phyloP scores from a whole-genome alignment of 2,888 invertebrate species.

The Philaethria dido region DNA sequence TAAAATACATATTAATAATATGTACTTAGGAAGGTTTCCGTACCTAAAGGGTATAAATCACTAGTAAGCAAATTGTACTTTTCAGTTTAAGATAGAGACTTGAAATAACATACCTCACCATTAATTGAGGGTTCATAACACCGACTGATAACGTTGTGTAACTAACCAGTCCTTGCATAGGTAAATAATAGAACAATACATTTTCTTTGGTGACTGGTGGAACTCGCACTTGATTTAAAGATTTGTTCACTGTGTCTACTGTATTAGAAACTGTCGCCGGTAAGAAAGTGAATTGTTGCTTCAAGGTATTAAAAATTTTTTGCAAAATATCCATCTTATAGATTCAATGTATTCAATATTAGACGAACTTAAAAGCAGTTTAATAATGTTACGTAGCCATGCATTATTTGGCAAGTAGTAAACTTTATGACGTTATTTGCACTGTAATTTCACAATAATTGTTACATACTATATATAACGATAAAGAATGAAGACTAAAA shows the following conservation, averaged over 20 bases:
- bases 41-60: too few species aligned
- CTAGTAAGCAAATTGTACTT: too few species aligned
- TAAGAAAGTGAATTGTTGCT: constrained; percentile 59
- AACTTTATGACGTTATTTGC: constrained; percentile 58
- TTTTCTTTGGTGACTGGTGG: constrained; percentile 89
- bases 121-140: constrained; percentile 92
- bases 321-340: constrained; percentile 71
- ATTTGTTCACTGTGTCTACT: constrained; percentile 68
- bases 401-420: constrained; percentile 78
- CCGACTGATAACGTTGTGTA: constrained; percentile 92
- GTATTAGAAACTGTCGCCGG: constrained; percentile 66
- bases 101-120: constrained; percentile 84
- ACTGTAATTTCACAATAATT: constrained; percentile 40
- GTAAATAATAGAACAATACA: constrained; percentile 89
- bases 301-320: constrained; percentile 65
- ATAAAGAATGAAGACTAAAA: constrained; percentile 10
- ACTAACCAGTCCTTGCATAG: constrained; percentile 89
- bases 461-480: constrained; percentile 23
- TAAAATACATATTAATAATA: too few species aligned
- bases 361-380: constrained; percentile 29
- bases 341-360: constrained; percentile 29
- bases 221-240: constrained; percentile 71
- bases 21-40: too few species aligned
- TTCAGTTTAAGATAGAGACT: too few species aligned
- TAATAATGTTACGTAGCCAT: constrained; percentile 60